Percentiles rank a stretch among this genome's conserved stretches.
phyloP scores from a whole-genome alignment of 1,140 invertebrate genomes.

The Pteromalus puparum region DNA sequence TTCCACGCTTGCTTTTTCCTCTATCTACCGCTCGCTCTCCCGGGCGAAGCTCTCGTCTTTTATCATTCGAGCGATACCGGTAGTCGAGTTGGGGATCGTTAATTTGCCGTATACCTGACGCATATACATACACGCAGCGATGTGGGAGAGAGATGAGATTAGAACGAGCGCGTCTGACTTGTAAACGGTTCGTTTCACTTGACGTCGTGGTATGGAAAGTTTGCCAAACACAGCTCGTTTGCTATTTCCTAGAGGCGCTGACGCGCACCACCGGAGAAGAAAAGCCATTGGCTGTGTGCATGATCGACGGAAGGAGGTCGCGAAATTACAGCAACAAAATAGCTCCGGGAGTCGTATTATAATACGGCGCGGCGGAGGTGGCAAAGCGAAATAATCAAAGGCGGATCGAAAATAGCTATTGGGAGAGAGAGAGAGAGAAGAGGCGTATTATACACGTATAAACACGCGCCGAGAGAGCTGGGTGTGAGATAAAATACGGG shows the following conservation, averaged over 20 bases:
- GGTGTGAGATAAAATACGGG: conserved; percentile 50
- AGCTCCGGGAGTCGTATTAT: conserved; percentile 26
- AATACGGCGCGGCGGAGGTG: conserved; percentile 13
- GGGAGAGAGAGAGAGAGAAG: not conserved
- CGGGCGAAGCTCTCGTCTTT: not conserved
- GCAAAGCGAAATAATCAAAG: conserved; percentile 51
- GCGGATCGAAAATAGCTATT: conserved; percentile 48
- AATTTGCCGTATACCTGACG: not conserved
- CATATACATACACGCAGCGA: too few species aligned
- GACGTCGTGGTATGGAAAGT: too few species aligned
- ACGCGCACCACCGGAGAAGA: too few species aligned
- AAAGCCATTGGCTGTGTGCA: too few species aligned
- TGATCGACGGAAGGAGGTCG: conserved; percentile 34
- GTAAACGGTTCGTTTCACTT: too few species aligned
- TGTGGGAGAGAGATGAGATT: too few species aligned
- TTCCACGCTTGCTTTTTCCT: conserved; percentile 7
- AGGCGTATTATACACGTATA: not conserved
- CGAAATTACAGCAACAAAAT: conserved; percentile 64
- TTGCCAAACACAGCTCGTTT: too few species aligned
- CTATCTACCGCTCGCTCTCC: conserved; percentile 35
- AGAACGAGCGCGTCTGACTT: too few species aligned
- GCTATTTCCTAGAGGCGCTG: too few species aligned
- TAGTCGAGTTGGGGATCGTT: not conserved
- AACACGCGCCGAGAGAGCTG: not conserved
- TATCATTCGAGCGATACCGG: not conserved